These are phyloP conservation scores for Egretta garzetta DNA, from an alignment of 2,113 vertebrate species.

Conservation along the genomic window DNA sequence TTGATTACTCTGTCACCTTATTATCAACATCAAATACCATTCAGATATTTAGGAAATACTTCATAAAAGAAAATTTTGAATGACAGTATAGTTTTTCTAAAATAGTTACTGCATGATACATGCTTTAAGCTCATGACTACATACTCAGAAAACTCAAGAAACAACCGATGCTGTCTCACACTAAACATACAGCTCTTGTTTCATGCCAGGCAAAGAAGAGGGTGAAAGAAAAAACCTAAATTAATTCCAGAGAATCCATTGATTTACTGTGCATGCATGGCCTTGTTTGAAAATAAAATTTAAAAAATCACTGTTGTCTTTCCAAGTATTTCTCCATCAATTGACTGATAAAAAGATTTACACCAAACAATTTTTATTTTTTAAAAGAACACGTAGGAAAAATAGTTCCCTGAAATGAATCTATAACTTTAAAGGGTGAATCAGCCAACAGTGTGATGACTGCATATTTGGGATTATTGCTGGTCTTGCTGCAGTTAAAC, in stretches of 20 bases:
- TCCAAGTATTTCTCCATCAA: neutral
- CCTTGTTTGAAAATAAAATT: neutral
- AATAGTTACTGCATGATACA: neutral
- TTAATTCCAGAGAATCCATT: neutral
- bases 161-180: neutral
- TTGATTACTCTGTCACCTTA: neutral
- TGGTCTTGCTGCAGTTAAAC: constrained; percentile 1
- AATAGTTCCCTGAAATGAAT: neutral
- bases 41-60: neutral
- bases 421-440: neutral
- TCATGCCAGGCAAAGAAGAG: neutral
- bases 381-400: neutral
- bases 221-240: neutral
- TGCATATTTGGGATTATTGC: neutral
- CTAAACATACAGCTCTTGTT: neutral
- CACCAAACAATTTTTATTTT: neutral
- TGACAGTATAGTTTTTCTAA: neutral
- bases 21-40: neutral
- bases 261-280: neutral
- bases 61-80: neutral
- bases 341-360: neutral
- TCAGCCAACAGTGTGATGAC: neutral
- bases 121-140: neutral
- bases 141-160: neutral
- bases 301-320: neutral